Conservation (phyloP, 2,888 invertebrate genomes). For the Apomyelois bistriatella region DNA sequence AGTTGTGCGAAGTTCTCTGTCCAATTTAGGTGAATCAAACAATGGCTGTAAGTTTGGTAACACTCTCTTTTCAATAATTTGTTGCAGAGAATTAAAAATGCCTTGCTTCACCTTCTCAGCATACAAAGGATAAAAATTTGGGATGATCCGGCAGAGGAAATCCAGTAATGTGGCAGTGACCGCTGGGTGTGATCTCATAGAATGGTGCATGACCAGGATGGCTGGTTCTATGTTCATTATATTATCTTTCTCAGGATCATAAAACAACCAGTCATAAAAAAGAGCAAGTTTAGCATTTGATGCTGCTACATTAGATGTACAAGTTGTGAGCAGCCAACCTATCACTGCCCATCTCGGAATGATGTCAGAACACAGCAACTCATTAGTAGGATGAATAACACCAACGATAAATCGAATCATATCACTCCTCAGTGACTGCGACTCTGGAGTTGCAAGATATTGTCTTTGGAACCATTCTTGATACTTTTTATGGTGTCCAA, state of each 20-base stretch:
- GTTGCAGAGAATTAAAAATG: slow-evolving; percentile 89
- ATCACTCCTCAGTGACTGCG: slow-evolving; percentile 94
- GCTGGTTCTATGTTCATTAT: slow-evolving; percentile 98
- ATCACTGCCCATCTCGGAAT: slow-evolving; percentile 97
- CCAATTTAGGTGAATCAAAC: slow-evolving; percentile 93
- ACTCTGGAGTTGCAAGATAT: slow-evolving; percentile 94
- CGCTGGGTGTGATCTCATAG: slow-evolving; percentile 93
- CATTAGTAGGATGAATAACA: slow-evolving; percentile 96
- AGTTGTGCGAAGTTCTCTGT: slow-evolving; percentile 89
- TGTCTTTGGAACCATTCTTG: slow-evolving; percentile 97
- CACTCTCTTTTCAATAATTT: slow-evolving; percentile 95
- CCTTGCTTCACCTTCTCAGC: slow-evolving; percentile 89
- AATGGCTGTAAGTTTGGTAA: slow-evolving; percentile 90
- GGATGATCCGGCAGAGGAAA: slow-evolving; percentile 94
- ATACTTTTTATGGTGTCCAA: slow-evolving; percentile 94
- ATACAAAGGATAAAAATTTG: slow-evolving; percentile 90
- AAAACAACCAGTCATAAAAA: slow-evolving; percentile 96
- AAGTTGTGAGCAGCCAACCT: slow-evolving; percentile 95
- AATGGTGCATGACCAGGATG: slow-evolving; percentile 95
- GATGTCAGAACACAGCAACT: slow-evolving; percentile 94
- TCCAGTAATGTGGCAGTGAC: slow-evolving; percentile 94
- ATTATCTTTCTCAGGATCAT: slow-evolving; percentile 93
- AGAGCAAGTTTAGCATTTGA: slow-evolving; percentile 94
- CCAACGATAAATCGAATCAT: slow-evolving; percentile 96
- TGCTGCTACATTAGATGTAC: slow-evolving; percentile 92